Evolutionary conservation across 2,888 invertebrate species (phyloP).

Genomic region (Agrilus biguttatus): DNA sequence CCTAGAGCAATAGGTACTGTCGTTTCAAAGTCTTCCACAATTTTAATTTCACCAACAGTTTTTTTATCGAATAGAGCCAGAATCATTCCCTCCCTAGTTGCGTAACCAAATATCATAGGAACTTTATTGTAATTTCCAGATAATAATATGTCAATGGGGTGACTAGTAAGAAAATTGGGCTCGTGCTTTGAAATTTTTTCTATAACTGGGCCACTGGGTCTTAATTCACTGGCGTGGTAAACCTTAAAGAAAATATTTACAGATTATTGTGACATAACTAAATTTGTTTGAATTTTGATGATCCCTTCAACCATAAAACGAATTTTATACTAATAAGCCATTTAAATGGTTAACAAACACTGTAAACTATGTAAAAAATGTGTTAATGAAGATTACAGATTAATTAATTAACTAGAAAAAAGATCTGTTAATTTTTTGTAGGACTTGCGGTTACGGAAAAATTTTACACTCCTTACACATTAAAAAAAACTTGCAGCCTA

Average conservation of each 20-base stretch:
- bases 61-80: conserved; percentile 10
- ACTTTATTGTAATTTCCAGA: conserved; percentile 16
- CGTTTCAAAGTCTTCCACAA: conserved; percentile 10
- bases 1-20: conserved; percentile 12
- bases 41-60: conserved; percentile 5
- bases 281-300: no score
- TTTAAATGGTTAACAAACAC: no score
- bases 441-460: no score
- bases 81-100: conserved; percentile 17
- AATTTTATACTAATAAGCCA: no score
- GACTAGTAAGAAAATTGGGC: conserved; percentile 14
- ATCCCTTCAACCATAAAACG: no score
- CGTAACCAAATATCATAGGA: conserved; percentile 18
- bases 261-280: not conserved
- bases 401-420: no score
- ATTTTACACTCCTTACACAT: no score
- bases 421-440: no score
- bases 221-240: conserved; percentile 5
- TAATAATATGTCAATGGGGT: conserved; percentile 14
- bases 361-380: no score
- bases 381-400: no score
- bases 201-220: conserved; percentile 10
- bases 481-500: no score
- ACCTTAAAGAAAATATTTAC: conserved; percentile 2
- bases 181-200: conserved; percentile 12